Evolutionary conservation across 2,888 invertebrate genomes (phyloP).

Genomic region (Andricus quercusramuli): DNA sequence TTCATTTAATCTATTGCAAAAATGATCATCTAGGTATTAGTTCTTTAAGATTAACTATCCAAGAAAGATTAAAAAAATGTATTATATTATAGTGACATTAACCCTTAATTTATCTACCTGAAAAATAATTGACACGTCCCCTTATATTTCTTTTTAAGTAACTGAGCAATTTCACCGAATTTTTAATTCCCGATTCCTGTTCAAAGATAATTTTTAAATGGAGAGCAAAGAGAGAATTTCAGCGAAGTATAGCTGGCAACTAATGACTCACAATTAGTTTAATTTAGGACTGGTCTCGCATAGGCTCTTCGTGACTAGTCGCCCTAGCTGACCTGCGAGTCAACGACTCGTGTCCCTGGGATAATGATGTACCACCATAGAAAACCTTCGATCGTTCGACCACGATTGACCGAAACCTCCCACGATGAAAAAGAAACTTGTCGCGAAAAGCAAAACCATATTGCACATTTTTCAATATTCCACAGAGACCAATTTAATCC

Average conservation of each 20-base stretch:
- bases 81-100: no score
- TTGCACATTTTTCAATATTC: neutral
- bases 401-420: slow-evolving; percentile 14
- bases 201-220: neutral
- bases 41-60: no score
- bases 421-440: slow-evolving; percentile 11
- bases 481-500: neutral
- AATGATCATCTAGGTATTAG: neutral
- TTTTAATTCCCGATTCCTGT: neutral
- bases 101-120: no score
- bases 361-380: slow-evolving; percentile 19
- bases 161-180: neutral
- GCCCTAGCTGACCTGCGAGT: slow-evolving; percentile 10
- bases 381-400: slow-evolving; percentile 13
- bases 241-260: slow-evolving; percentile 14
- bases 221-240: slow-evolving; percentile 1
- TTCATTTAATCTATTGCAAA: neutral
- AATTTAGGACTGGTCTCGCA: slow-evolving; percentile 19
- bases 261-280: slow-evolving; percentile 32
- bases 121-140: no score
- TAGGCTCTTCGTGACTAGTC: slow-evolving; percentile 27
- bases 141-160: no score
- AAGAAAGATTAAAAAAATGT: no score
- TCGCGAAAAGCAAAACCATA: neutral
- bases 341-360: slow-evolving; percentile 28